Base-by-base conservation (phyloP, 2,888 invertebrate species). In the Zhengitettix transpicula region DNA sequence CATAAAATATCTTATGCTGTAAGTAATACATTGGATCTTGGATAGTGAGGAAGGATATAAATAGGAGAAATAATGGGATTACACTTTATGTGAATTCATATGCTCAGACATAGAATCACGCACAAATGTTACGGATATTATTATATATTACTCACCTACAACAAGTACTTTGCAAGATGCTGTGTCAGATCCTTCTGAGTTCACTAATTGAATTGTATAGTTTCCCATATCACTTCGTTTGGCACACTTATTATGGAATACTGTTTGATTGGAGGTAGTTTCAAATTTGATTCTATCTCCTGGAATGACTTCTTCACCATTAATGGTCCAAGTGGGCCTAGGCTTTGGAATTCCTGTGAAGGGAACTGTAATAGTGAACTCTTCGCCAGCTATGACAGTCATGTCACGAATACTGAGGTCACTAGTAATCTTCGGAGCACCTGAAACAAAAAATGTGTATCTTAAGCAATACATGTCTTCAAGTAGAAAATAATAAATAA, bases 301-400 rank as follows among this genome's bases (percentile, higher is more conserved):
- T 12, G 83, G 81, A 64, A 83, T 76, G 9, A 93, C 82, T 69
- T 93, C 89, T 64, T 87, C 85, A 59, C 91, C 90, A 72, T 94
- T 94, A 63, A 94, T 82, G 60, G 85, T 82, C 96, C 96, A 97
- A n/a, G 78, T 78, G 59, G 91, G 88, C 73, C 84, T 88, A 9
- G 96, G 95, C 66, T 84, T 83, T 1, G 96, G 98, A 71, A 89
- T 89, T 65, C 87, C 87, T 54, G 73, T 73, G 74, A 88, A 99
- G 41, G 99, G 99, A 57, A 99, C 95, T 28, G 90, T 91, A 67
- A 98, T 92, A 67, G 88, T 92, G 75, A 97, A 93, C 71, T 93
- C 92, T 74, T 97, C 93, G 41, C 96, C 96, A 60, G 94, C 95
- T 69, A 93, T 90, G 16, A 95, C 95, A 14, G 90, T 87, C 80